These are phyloP conservation scores for Aphodius sticticus DNA, from an alignment of 2,888 invertebrate genomes.

Conservation along the genomic window DNA sequence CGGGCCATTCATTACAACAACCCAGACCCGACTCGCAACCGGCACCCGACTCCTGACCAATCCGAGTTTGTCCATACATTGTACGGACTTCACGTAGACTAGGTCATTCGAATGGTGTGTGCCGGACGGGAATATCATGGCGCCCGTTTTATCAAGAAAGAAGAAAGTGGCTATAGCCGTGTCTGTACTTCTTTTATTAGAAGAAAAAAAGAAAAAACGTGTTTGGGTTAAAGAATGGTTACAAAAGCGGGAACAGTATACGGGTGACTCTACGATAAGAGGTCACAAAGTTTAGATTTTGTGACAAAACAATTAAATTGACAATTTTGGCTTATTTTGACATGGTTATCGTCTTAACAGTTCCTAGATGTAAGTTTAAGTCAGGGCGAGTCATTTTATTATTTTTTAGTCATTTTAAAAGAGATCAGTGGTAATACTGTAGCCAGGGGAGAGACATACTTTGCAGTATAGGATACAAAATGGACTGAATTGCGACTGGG, in stretches of 20 bases:
- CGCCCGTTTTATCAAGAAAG: no score
- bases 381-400: not conserved
- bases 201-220: slow-evolving; percentile 11
- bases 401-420: not conserved
- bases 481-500: not conserved
- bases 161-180: no score
- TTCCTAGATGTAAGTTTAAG: not conserved
- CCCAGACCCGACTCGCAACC: no score
- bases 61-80: no score
- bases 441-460: not conserved
- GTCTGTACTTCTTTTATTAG: no score
- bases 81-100: no score
- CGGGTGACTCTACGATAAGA: not conserved
- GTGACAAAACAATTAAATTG: not conserved
- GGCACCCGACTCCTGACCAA: no score
- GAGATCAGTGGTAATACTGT: not conserved
- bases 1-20: no score
- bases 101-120: no score
- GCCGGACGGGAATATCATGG: no score
- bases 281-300: not conserved
- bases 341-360: not conserved
- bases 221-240: slow-evolving; percentile 21
- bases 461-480: not conserved
- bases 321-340: not conserved
- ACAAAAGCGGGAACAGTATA: slow-evolving; percentile 13